These are phyloP conservation scores for Pollicipes pollicipes DNA, from an alignment of 1,140 invertebrate genomes.

Conservation along the genomic window DNA sequence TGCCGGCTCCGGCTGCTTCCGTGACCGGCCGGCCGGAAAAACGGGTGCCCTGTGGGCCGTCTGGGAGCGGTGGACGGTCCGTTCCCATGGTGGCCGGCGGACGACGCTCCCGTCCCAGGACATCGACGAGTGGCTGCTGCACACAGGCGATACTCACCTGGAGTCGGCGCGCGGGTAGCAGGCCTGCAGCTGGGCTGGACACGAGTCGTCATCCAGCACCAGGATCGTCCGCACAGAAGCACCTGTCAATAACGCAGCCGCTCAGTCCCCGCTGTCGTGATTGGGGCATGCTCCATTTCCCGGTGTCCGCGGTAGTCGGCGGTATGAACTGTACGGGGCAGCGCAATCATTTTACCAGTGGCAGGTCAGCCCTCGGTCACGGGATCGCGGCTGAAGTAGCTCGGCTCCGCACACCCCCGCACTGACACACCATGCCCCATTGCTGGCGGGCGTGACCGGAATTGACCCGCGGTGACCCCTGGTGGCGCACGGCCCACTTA, in stretches of 20 bases:
- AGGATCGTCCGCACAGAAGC: slow-evolving; percentile 50
- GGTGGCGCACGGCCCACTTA: neutral
- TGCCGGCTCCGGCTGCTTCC: too few relatives aligned
- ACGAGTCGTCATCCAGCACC: slow-evolving; percentile 66
- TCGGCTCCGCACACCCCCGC: too few relatives aligned
- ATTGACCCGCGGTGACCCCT: neutral
- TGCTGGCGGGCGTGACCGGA: neutral
- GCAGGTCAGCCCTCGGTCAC: neutral
- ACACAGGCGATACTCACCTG: slow-evolving; percentile 35
- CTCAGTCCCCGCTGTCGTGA: neutral
- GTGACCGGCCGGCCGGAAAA: too few relatives aligned
- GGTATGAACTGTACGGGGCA: neutral
- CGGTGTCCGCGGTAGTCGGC: too few relatives aligned
- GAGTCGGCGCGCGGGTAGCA: slow-evolving; percentile 81
- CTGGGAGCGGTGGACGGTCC: too few relatives aligned
- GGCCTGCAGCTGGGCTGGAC: slow-evolving; percentile 68
- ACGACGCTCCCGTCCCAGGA: too few relatives aligned
- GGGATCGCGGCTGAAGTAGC: neutral
- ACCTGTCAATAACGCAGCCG: slow-evolving; percentile 29
- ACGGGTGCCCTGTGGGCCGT: too few relatives aligned
- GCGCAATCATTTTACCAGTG: neutral
- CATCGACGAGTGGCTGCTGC: too few relatives aligned
- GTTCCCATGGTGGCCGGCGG: too few relatives aligned
- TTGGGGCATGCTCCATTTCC: neutral
- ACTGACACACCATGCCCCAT: neutral